Conservation (phyloP, 2,797 vertebrate species). For the Furcifer pardalis region DNA sequence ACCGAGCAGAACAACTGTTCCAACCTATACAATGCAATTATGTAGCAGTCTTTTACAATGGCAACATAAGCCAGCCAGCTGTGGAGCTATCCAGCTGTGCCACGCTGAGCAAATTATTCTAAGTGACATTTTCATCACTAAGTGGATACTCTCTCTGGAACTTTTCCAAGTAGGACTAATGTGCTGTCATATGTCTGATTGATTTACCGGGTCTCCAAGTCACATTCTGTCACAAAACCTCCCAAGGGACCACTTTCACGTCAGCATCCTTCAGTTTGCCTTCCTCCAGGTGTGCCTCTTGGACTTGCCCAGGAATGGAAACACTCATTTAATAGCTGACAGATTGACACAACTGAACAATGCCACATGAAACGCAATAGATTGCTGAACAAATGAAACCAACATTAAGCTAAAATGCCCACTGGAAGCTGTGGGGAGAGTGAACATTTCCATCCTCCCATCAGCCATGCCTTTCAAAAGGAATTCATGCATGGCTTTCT, state of each 20-base stretch:
- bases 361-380: not conserved
- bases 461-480: not conserved
- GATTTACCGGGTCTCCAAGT: constrained; percentile 1
- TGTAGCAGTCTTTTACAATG: constrained; percentile 6
- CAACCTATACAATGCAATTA: constrained; percentile 27
- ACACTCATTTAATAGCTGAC: not conserved
- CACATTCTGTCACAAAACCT: constrained; percentile 12
- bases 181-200: not conserved
- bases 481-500: not conserved
- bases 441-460: not conserved
- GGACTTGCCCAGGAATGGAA: not conserved
- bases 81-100: constrained; percentile 21
- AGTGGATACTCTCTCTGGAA: constrained; percentile 1
- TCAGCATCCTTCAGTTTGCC: not conserved
- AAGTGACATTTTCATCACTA: constrained; percentile 16
- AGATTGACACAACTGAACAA: not conserved
- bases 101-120: constrained; percentile 24
- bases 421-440: not conserved
- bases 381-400: not conserved
- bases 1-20: not conserved
- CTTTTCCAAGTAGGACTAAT: not conserved
- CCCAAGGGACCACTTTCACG: not conserved
- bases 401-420: not conserved
- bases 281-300: not conserved
- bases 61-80: constrained; percentile 17